Conservation (phyloP, 2,888 invertebrate genomes). For the Epistrophella euchroma region DNA sequence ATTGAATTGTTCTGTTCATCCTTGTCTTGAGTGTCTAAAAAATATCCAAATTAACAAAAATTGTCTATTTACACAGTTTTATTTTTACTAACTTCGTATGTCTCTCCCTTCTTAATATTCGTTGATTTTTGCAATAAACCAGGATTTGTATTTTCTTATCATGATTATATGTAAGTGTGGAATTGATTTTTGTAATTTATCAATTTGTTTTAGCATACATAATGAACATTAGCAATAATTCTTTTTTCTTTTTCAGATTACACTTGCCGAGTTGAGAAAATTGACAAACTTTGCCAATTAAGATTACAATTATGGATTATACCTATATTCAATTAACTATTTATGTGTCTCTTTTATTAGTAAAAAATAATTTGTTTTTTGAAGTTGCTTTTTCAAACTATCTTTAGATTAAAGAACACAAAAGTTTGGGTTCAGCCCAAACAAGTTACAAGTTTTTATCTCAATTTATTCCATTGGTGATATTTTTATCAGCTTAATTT, state of each 20-base stretch:
- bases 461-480: no score
- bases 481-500: no score
- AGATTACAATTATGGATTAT: not conserved
- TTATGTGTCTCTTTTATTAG: not conserved
- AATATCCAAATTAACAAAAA: conserved; percentile 29
- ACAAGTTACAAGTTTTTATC: no score
- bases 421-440: no score
- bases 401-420: no score
- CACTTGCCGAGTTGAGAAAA: conserved; percentile 52
- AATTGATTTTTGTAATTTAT: no score
- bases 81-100: conserved; percentile 47
- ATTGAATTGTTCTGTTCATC: conserved; percentile 36
- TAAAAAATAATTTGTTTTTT: no score
- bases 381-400: no score
- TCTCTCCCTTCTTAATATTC: conserved; percentile 47
- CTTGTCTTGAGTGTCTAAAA: conserved; percentile 34
- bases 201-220: not conserved
- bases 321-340: conserved; percentile 10
- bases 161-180: conserved; percentile 51
- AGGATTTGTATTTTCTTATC: conserved; percentile 27
- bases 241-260: conserved; percentile 57
- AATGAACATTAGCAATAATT: not conserved
- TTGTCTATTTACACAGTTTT: conserved; percentile 16
- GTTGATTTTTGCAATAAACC: conserved; percentile 42
- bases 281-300: conserved; percentile 36